Conservation (phyloP, 2,797 vertebrate species). For the Thripadectes ignobilis region DNA sequence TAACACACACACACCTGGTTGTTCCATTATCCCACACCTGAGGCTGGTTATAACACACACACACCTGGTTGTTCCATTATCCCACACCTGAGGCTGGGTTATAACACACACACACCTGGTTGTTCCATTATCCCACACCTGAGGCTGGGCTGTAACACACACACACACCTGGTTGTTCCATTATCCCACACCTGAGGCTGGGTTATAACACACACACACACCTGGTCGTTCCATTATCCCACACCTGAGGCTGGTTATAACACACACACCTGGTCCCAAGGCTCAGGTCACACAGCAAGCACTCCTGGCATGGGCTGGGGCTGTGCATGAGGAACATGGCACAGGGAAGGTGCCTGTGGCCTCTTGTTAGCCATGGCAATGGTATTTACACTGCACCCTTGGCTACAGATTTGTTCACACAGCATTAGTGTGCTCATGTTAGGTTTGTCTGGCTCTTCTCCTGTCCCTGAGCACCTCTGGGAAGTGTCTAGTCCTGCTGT, state of each 20-base stretch:
- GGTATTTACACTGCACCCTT: neutral
- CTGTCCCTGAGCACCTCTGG: neutral
- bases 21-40: neutral
- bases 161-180: no score
- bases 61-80: no score
- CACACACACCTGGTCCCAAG: neutral
- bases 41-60: neutral
- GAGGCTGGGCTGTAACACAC: neutral
- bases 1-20: no score
- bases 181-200: neutral
- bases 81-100: neutral
- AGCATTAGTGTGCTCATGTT: rapidly evolving
- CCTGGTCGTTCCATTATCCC: no score
- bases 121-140: neutral
- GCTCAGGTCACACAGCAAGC: neutral
- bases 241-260: neutral
- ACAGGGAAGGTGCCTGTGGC: rapidly evolving
- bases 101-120: neutral
- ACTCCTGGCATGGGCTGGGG: rapidly evolving
- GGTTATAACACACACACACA: neutral
- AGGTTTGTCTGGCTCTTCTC: neutral
- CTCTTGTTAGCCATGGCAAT: neutral
- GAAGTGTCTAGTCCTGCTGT: rapidly evolving
- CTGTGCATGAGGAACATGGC: neutral
- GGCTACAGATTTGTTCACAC: neutral